These are phyloP conservation scores for Picathartes gymnocephalus DNA, from an alignment of 2,113 vertebrate species.

Conservation along the genomic window DNA sequence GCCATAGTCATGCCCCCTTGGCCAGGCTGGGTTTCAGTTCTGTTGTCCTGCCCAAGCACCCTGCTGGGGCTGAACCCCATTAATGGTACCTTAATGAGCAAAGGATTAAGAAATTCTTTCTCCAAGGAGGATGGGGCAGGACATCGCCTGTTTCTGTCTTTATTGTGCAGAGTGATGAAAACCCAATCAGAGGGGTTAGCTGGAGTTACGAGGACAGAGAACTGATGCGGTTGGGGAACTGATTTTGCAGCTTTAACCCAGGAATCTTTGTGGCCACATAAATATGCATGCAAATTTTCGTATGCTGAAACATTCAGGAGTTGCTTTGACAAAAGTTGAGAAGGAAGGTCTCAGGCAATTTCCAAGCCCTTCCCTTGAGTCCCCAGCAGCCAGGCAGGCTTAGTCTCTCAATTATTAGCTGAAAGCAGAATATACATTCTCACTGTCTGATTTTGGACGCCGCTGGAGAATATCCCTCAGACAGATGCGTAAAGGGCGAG, in stretches of 20 bases:
- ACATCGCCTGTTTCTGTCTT: not conserved
- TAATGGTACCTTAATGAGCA: not conserved
- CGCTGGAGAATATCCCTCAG: not conserved
- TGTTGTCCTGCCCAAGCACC: not conserved
- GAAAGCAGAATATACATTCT: constrained; percentile 20
- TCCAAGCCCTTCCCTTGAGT: constrained; percentile 14
- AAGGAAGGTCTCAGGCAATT: constrained; percentile 30
- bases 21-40: not conserved
- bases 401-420: constrained; percentile 54
- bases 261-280: not conserved
- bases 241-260: not conserved
- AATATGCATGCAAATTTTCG: not conserved
- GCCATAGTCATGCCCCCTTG: not conserved
- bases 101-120: not conserved
- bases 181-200: not conserved
- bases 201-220: not conserved
- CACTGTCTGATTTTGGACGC: not conserved
- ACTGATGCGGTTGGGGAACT: not conserved
- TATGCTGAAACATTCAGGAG: constrained; percentile 21
- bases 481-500: not conserved
- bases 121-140: not conserved
- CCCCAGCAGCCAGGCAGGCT: constrained; percentile 2
- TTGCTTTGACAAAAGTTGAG: not conserved
- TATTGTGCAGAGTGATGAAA: not conserved
- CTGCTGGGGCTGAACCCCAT: not conserved